Base-by-base conservation (phyloP, 2,888 invertebrate species). In the Hypolimnas misippus region DNA sequence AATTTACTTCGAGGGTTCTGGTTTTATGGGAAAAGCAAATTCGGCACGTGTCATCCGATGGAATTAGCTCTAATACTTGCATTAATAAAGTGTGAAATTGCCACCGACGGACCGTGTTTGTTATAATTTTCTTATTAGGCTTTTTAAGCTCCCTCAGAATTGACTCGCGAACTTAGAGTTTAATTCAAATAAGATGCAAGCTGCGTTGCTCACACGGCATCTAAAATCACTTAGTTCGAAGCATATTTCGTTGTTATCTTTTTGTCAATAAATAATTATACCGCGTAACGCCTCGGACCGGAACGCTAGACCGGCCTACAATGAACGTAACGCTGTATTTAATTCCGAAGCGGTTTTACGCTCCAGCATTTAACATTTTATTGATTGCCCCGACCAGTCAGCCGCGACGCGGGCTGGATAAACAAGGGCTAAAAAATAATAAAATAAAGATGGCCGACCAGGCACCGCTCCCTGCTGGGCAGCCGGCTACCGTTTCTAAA, bases 71-170 rank as follows among this genome's bases (percentile, higher is more conserved):
- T 91, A 91, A 92, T 92, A 89, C 91, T 90, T 86, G 85, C 87
- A 89, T 89, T 92, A 91, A 92, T 92, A 91, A 91, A 92, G 92
- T 92, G 92, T 92, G 91, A 92, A 92, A 92, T 92, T 91, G 90
- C 85, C 82, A 89, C 89, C 86, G 81, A 75, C 82, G 74, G 77
- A 73, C 66, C 71, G 68, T 89, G 86, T 89, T 90, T 87, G 88
- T 87, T 89, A 84, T 89, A 87, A 90, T 89, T 86, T 69, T 88
- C 82, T 81, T 88, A 89, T 90, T 87, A 85, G 77, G 73, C 80
- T 83, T 84, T 85, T 84, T 79, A 75, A 74, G 71, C 74, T 55
- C 72, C 75, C 71, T 65, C 49, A 35, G 52, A 62, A 67, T 63
- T 63, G 53, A 62, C 59, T 53, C 57, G 59, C 64, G 64, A 25